Evolutionary conservation across 2,797 vertebrate species (phyloP), one percentile per base, ranked within the genome.

Genomic region (Cephalopachus bancanus): DNA sequence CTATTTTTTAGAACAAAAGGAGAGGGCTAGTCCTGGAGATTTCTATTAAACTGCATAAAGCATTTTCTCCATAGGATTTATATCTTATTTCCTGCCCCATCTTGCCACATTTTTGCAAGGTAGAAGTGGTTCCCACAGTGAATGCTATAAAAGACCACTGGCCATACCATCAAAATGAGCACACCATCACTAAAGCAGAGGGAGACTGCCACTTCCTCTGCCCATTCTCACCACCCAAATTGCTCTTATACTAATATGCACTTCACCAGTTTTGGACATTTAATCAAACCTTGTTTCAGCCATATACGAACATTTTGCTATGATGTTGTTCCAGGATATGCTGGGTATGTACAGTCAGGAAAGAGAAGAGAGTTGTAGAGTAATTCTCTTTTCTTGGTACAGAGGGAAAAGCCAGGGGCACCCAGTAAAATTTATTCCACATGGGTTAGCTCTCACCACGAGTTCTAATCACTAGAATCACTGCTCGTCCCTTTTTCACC

Each of bases 1-100:
- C 30, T 75, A 33, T 78, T 86, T 65, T 60, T 75, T 20, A 91
- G 17, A 51, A 75, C 79, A 62, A 78, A 92, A 93, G 83, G 30
- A 89, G 26, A 93, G 12, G 22, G n/a, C 65, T 37, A 75, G 53
- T 60, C 24, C 19, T 62, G 24, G 19, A 84, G 86, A 78, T 55
- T 91, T 86, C 71, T 49, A 85, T 15, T 86, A 92, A 83, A 30
- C 5, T 57, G 53, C 17, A 69, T 55, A 26, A 76, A 92, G 55
- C 28, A 37, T 24, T 76, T 85, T 89, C 11, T 76, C 74, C 59
- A 44, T 53, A 20, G 80, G 59, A 53, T 30, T 62, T 49, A 1
- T 60, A 12, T 33, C 55, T 80, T 71, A 59, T 55, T 57, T 37
- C 22, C 51, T 89, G 7, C 10, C 62, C 75, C 37, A 11, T 60